A percentile compares a stretch with the other conserved stretches of the same genome.
These are phyloP conservation scores for Spodoptera exigua DNA, from an alignment of 2,888 invertebrate species.

Conservation along the genomic window DNA sequence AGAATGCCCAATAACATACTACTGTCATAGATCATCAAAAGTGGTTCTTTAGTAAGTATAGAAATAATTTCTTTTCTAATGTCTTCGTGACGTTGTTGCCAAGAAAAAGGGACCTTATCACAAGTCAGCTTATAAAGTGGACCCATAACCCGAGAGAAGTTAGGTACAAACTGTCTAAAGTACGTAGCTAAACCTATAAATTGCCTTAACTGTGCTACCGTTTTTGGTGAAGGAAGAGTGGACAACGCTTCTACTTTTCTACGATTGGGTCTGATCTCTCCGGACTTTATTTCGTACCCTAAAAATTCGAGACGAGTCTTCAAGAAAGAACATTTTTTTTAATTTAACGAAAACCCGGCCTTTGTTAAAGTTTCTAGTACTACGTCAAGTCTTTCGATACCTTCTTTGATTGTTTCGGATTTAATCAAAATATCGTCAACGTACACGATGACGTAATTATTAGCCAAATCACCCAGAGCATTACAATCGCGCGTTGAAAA, in stretches of 20 bases:
- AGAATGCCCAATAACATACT: too few species aligned
- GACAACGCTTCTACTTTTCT: slow-evolving; percentile 42
- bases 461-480: not conserved
- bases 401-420: slow-evolving; percentile 14
- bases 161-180: slow-evolving; percentile 44
- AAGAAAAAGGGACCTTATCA: slow-evolving; percentile 11
- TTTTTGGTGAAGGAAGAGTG: slow-evolving; percentile 27
- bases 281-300: slow-evolving; percentile 33
- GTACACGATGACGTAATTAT: not conserved
- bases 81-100: slow-evolving; percentile 31
- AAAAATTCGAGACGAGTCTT: too few species aligned
- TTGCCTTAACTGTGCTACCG: slow-evolving; percentile 37
- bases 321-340: too few species aligned
- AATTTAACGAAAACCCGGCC: too few species aligned
- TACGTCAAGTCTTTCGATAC: slow-evolving; percentile 1
- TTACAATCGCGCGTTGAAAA: not conserved
- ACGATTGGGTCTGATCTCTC: slow-evolving; percentile 46
- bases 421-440: slow-evolving; percentile 13
- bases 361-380: too few species aligned
- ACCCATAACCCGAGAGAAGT: too few species aligned
- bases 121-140: slow-evolving; percentile 14
- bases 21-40: slow-evolving; percentile 51
- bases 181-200: too few species aligned
- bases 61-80: slow-evolving; percentile 39
- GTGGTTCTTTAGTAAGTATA: slow-evolving; percentile 26